Percentiles rank a stretch among this genome's conserved stretches.
Evolutionary conservation across 2,113 vertebrate genomes (phyloP).

Genomic region (Ophthalmolycus amberensis): DNA sequence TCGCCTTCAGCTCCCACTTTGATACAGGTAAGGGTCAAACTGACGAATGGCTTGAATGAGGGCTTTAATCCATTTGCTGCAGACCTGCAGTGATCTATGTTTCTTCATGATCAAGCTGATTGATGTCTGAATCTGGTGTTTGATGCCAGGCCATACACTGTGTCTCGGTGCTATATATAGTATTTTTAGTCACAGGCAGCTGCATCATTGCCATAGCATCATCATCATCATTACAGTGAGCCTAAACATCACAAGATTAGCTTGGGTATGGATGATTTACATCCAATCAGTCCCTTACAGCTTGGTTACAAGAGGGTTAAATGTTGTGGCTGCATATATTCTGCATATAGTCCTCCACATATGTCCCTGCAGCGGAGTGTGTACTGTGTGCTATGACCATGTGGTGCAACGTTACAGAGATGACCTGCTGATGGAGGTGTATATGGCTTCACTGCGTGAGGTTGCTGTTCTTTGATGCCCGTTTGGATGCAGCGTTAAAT

Average conservation of each 20-base stretch:
- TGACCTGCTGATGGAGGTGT: slow-evolving; percentile 35
- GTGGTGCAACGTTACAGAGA: slow-evolving; percentile 26
- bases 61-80: slow-evolving; percentile 9
- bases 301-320: slow-evolving; percentile 65
- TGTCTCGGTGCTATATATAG: background rate
- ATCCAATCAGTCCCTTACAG: background rate
- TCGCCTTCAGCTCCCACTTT: slow-evolving; percentile 94
- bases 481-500: slow-evolving; percentile 50
- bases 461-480: slow-evolving; percentile 23
- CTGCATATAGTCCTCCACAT: slow-evolving; percentile 53
- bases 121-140: slow-evolving; percentile 3
- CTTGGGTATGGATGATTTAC: background rate
- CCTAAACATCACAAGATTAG: background rate
- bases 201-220: slow-evolving; percentile 3
- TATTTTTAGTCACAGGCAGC: background rate
- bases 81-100: background rate
- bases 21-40: slow-evolving; percentile 88
- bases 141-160: slow-evolving; percentile 24
- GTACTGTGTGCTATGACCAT: slow-evolving; percentile 10
- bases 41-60: background rate
- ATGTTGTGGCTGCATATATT: slow-evolving; percentile 51
- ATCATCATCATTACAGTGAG: background rate
- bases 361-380: slow-evolving; percentile 52
- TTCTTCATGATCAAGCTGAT: background rate
- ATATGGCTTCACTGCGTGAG: slow-evolving; percentile 26